Base-by-base conservation (phyloP, 2,113 vertebrate genomes). In the Neoarius graeffei region DNA sequence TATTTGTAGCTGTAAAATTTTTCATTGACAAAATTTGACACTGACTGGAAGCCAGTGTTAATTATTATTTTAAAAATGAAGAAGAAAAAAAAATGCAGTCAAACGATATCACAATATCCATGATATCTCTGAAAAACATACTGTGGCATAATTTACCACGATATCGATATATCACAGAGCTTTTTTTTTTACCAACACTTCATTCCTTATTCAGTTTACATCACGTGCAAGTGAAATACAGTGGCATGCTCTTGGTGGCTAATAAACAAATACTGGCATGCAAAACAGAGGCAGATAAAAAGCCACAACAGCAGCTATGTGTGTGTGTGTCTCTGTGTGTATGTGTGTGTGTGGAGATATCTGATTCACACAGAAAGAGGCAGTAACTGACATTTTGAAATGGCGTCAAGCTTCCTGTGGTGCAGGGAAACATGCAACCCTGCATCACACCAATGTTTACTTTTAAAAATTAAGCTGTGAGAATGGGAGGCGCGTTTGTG, bases 351-450 rank as follows among this genome's bases (percentile, higher is more conserved):
- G 14, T 7, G 57, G 9, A 67, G 60, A 59, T 35, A 74, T 25
- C 84, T 25, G 27, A 10, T 60, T 73, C 35, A 69, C 20, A 81
- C 7, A 27, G 62, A 74, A 7, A 25, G 17, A 50, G 64, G n/a
- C 7, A 10, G 15, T 76, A 87, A 56, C 64, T 94, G 91, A 94
- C 92, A 93, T 93, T 94, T 91, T 92, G 88, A 86, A 92, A 93
- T 89, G 77, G 87, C 81, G 83, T 88, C 89, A 60, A 87, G 92
- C 92, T 95, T 95, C 94, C 94, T 95, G 93, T 94, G 92, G 92
- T 83, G 88, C 90, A 85, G 30, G 35, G 25, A 54, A 84, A 62
- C 27, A 56, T 48, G 4, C 54, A 48, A 10, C 56, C 7, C 14
- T 62, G 56, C 88, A 85, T 74, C 81, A 69, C 48, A 52, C 66